Evolutionary conservation across 2,113 vertebrate genomes (phyloP).

Genomic region (Lagopus muta): DNA sequence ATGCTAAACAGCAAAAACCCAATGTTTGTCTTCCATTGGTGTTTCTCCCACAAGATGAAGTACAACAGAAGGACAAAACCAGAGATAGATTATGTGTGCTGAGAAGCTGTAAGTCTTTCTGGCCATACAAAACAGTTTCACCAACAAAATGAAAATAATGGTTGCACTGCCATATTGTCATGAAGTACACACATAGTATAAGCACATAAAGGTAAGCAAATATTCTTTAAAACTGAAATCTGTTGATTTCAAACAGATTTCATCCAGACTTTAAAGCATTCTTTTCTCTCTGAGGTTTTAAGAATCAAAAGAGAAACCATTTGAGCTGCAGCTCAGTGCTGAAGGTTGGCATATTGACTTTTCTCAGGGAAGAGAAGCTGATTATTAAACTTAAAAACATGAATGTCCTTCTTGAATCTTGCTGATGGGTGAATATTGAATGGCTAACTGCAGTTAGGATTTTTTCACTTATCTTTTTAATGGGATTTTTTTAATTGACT

Average conservation of each 20-base stretch:
- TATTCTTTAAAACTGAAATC: neutral
- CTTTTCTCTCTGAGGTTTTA: neutral
- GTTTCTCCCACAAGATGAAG: neutral
- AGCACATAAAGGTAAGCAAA: neutral
- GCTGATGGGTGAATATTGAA: conserved; percentile 23
- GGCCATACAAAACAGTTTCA: neutral
- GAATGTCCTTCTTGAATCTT: neutral
- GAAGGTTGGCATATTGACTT: conserved; percentile 1
- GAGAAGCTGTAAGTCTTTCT: neutral
- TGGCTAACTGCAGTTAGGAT: neutral
- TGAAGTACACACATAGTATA: neutral
- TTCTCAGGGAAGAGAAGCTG: neutral
- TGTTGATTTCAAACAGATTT: neutral
- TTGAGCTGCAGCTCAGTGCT: neutral
- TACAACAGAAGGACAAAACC: neutral
- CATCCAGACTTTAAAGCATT: neutral
- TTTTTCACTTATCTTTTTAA: conserved; percentile 45
- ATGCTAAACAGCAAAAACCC: neutral
- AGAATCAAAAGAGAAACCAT: neutral
- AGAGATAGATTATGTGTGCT: neutral
- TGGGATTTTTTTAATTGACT: neutral
- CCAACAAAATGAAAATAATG: neutral
- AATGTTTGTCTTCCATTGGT: neutral
- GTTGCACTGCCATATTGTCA: neutral
- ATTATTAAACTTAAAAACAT: conserved; percentile 14